Percentiles rank a stretch among this genome's conserved stretches.
These are phyloP conservation scores for Zaprionus vittiger DNA, from an alignment of 1,140 invertebrate genomes.

Conservation along the genomic window DNA sequence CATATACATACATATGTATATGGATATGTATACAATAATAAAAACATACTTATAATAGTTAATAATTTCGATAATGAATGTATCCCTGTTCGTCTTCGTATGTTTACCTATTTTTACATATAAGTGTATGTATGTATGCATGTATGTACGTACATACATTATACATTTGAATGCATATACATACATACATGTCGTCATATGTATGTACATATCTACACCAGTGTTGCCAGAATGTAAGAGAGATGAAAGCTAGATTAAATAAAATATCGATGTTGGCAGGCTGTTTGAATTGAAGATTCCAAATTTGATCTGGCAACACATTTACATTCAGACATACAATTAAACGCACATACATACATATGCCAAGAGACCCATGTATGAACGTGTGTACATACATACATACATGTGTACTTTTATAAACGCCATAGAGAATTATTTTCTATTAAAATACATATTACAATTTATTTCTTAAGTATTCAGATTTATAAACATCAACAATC, in stretches of 20 bases:
- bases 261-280: too few relatives aligned
- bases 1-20: constrained; percentile 16
- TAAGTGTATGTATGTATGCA: neutral
- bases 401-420: constrained; percentile 16
- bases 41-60: neutral
- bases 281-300: too few relatives aligned
- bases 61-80: neutral
- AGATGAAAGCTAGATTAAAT: too few relatives aligned
- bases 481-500: neutral
- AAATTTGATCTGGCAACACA: too few relatives aligned
- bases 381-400: neutral
- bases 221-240: neutral
- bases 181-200: too few relatives aligned
- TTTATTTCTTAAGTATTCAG: neutral
- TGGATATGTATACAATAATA: neutral
- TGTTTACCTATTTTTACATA: neutral
- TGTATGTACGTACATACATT: too few relatives aligned
- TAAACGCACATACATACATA: constrained; percentile 12
- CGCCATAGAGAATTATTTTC: constrained; percentile 5
- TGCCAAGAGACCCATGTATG: neutral
- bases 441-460: neutral
- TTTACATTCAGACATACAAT: neutral
- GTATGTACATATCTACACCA: too few relatives aligned
- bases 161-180: neutral
- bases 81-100: constrained; percentile 19